Conservation (phyloP, 2,113 vertebrate species). For the Lontra canadensis region DNA sequence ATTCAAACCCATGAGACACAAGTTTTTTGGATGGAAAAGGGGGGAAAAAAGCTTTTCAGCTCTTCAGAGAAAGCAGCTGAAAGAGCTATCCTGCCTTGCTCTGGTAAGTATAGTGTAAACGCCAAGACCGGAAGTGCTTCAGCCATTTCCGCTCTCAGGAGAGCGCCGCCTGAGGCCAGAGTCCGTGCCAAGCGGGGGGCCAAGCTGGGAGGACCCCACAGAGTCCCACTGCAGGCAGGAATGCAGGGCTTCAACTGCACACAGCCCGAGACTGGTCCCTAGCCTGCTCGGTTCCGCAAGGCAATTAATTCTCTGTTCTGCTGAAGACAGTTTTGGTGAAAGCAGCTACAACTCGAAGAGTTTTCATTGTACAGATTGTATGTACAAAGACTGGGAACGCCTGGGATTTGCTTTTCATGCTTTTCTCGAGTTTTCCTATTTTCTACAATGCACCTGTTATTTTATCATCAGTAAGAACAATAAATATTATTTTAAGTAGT, state of each 20-base stretch:
- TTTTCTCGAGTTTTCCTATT: constrained; percentile 18
- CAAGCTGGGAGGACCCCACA: neutral
- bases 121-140: neutral
- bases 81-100: neutral
- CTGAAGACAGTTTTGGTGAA: neutral
- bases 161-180: neutral
- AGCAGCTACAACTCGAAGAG: neutral
- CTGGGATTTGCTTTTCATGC: neutral
- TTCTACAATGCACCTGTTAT: neutral
- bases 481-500: constrained; percentile 25
- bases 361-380: neutral
- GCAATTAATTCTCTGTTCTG: neutral
- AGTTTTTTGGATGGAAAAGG: neutral
- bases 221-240: neutral
- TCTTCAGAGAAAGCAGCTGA: neutral
- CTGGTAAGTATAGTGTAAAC: neutral
- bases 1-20: neutral
- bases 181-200: neutral
- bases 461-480: constrained; percentile 41
- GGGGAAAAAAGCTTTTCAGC: neutral
- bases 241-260: neutral
- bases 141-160: neutral
- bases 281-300: neutral
- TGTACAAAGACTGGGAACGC: neutral
- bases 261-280: neutral